Base-by-base conservation (phyloP, 1,140 invertebrate species). In the Spodoptera frugiperda region DNA sequence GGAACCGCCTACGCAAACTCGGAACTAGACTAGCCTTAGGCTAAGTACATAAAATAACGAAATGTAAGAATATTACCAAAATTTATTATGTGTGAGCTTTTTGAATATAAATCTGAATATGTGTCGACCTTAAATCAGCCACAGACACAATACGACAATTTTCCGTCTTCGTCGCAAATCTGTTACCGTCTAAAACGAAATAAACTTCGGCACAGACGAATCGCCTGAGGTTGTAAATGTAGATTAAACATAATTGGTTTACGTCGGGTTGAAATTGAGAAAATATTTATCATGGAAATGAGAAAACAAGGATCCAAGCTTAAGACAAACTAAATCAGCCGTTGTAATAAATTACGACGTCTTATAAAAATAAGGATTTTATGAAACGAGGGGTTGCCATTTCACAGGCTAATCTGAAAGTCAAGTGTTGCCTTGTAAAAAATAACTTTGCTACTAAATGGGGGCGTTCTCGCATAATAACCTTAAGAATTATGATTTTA, bases 181-280 rank as follows among this genome's bases (percentile, higher is more conserved):
- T 44, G 57, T 33, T 10, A 9, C 3, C 33, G 33, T 11, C 17
- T 33, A 44, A 55, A 71, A 39, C 30, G 21, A 54, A 55, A 54
- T 44, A 71, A 71, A 71, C 30, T 55, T 71, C 65, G 68, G 17
- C 30, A 44, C 53, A 55, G 44, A 65, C 44, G 61, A 61, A 61
- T 61, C 8, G 61, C 44, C 68, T 49, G 65, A 51, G 65, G 46
- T 68, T 53, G 15, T 71, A 55, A 55, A 55, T 53, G 51, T 44
- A 71, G 61, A 74, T 74, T 77, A 71, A 71, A 68, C 55, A 44
- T 77, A 77, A 77, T 77, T 77, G 74, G 59, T 79, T 72, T 61
- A 63, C 57, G 68, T 55, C 48, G 68, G 55, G 61, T 68, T 65
- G 63, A 74, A 78, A 78, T 75, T 68, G 25, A 54, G 44, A 39